Evolutionary conservation across 1,140 invertebrate genomes (phyloP).

Genomic region (Dendroctonus valens): DNA sequence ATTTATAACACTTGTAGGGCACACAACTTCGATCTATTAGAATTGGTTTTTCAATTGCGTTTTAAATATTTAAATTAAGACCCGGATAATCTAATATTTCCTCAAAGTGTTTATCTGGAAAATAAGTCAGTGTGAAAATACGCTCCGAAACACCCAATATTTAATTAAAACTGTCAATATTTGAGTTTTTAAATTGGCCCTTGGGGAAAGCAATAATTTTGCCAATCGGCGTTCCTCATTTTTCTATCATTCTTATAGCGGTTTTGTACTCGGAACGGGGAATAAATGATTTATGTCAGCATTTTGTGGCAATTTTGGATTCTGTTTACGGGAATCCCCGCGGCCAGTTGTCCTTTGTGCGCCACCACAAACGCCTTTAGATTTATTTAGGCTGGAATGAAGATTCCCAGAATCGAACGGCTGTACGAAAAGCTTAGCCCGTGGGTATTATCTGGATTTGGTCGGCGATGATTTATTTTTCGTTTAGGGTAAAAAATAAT

Average conservation of each 20-base stretch:
- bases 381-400: conserved; percentile 21
- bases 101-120: too few species aligned
- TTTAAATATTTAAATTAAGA: too few species aligned
- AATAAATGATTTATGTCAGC: conserved; percentile 22
- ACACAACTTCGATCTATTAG: too few species aligned
- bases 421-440: conserved; percentile 12
- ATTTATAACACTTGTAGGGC: too few species aligned
- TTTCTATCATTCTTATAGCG: conserved; percentile 14
- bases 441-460: conserved; percentile 8
- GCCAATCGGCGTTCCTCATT: not conserved
- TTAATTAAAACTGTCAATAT: too few species aligned
- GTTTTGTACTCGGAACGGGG: conserved; percentile 8
- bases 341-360: conserved; percentile 21
- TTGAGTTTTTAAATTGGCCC: too few species aligned
- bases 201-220: too few species aligned
- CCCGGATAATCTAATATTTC: too few species aligned
- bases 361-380: conserved; percentile 10
- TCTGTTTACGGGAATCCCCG: conserved; percentile 14
- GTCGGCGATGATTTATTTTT: conserved; percentile 10
- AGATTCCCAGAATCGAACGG: conserved; percentile 11
- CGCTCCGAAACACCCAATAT: too few species aligned
- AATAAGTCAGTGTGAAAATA: too few species aligned
- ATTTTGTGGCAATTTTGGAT: conserved; percentile 11
- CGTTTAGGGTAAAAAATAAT: conserved; percentile 9
- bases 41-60: too few species aligned